A percentile compares a stretch with the other conserved stretches of the same genome.
Conservation (phyloP, 2,888 invertebrate genomes). For the Rotaria socialis region DNA sequence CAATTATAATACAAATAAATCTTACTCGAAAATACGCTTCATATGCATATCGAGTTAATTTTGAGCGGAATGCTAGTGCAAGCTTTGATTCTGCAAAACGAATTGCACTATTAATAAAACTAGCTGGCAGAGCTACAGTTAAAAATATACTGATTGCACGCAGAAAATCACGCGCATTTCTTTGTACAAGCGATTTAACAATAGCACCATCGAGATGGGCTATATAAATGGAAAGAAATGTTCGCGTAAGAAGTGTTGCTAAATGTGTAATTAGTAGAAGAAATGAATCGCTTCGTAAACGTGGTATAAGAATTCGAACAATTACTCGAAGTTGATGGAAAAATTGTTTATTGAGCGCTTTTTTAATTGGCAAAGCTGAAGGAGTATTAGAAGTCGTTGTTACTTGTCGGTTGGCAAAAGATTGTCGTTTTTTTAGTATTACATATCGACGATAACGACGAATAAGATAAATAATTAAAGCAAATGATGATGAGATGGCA, state of each 20-base stretch:
- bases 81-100: constrained; percentile 85
- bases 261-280: constrained; percentile 74
- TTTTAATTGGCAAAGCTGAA: background rate
- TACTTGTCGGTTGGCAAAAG: background rate
- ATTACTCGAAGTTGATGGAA: constrained; percentile 71
- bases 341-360: constrained; percentile 58
- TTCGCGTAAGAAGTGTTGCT: constrained; percentile 77
- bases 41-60: constrained; percentile 87
- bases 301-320: constrained; percentile 60
- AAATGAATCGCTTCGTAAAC: constrained; percentile 72
- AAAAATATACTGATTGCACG: background rate
- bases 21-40: constrained; percentile 67
- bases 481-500: background rate
- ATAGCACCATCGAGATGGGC: constrained; percentile 87
- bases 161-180: constrained; percentile 60
- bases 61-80: constrained; percentile 81
- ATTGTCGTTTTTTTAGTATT: background rate
- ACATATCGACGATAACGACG: background rate
- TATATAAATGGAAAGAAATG: constrained; percentile 95
- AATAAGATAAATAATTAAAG: background rate
- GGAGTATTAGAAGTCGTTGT: background rate
- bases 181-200: constrained; percentile 84
- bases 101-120: constrained; percentile 93
- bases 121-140: constrained; percentile 80
- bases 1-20: background rate